Conservation (phyloP, 1,140 invertebrate genomes). For the Sycophaga agraensis region DNA sequence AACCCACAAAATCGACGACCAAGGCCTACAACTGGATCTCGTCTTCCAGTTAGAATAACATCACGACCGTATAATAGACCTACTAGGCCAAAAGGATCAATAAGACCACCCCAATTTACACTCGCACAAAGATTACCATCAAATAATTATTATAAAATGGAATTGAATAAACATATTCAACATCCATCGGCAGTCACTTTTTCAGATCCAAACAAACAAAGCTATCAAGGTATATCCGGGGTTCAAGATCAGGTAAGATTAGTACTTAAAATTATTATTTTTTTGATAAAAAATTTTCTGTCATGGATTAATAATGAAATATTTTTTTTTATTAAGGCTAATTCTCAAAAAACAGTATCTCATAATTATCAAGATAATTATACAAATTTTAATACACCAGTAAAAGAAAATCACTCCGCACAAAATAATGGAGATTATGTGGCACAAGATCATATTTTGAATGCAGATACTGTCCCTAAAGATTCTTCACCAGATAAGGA, state of each 20-base stretch:
- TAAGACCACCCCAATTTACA: conserved; percentile 37
- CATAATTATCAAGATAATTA: conserved; percentile 29
- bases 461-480: conserved; percentile 44
- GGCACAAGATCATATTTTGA: conserved; percentile 36
- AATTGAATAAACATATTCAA: conserved; percentile 28
- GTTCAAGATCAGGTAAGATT: conserved; percentile 25
- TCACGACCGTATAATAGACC: conserved; percentile 37
- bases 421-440: conserved; percentile 10
- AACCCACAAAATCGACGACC: conserved; percentile 37
- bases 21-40: conserved; percentile 42
- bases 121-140: conserved; percentile 36
- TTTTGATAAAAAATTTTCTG: neutral
- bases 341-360: conserved; percentile 10
- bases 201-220: neutral
- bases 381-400: neutral
- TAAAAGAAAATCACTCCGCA: conserved; percentile 24
- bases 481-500: conserved; percentile 44
- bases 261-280: neutral
- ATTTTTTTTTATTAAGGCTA: neutral
- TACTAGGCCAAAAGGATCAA: conserved; percentile 36
- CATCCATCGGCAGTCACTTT: conserved; percentile 14
- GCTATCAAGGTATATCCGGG: neutral
- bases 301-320: neutral
- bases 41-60: conserved; percentile 33
- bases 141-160: conserved; percentile 35